A percentile compares a stretch with the other conserved stretches of the same genome.
Conservation (phyloP, 2,113 vertebrate genomes). For the Callipepla squamata region DNA sequence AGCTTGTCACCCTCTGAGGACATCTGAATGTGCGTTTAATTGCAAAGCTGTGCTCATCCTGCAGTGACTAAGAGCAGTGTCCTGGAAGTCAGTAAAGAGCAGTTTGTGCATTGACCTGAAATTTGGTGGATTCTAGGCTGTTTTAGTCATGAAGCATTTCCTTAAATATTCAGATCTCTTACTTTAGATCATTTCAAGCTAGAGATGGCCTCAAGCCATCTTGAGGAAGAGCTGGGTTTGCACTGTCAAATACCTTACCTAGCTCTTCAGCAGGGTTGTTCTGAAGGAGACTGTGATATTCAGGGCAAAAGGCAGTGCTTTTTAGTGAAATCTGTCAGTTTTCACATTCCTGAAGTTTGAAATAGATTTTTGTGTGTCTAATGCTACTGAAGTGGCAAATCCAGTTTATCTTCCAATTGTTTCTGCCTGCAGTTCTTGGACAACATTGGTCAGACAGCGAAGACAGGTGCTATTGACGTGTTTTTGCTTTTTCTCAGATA, state of each 20-base stretch:
- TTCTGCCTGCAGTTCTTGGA: not conserved
- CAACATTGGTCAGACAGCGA: not conserved
- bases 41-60: not conserved
- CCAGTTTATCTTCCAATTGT: not conserved
- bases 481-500: not conserved
- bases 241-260: not conserved
- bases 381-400: not conserved
- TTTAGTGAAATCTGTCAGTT: not conserved
- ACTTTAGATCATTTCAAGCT: not conserved
- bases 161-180: not conserved
- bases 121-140: not conserved
- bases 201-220: not conserved
- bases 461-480: not conserved
- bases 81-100: not conserved
- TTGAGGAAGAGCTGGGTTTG: not conserved
- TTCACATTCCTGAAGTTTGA: not conserved
- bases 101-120: not conserved
- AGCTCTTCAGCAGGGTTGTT: not conserved
- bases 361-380: not conserved
- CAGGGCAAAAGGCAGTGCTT: not conserved
- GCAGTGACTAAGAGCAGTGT: not conserved
- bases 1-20: not conserved
- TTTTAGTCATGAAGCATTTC: not conserved
- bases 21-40: not conserved
- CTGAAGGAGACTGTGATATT: not conserved